These are phyloP conservation scores for Lampris incognitus DNA, from an alignment of 2,113 vertebrate species.

Conservation along the genomic window DNA sequence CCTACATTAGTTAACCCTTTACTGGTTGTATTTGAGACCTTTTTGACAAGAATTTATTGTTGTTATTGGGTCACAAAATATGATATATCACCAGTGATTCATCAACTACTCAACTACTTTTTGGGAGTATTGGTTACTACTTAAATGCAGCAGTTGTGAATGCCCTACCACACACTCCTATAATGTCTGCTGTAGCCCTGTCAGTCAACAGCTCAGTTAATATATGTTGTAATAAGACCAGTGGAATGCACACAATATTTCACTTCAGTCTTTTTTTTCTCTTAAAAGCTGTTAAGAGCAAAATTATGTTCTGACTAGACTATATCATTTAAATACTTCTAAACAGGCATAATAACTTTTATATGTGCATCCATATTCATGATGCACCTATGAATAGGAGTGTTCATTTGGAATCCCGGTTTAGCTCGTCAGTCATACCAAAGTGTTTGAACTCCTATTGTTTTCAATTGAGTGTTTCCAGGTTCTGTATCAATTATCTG, in stretches of 20 bases:
- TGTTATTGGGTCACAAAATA: too few species aligned
- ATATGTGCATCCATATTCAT: slow-evolving; percentile 52
- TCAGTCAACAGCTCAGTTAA: slow-evolving; percentile 32
- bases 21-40: too few species aligned
- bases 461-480: slow-evolving; percentile 4
- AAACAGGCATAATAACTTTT: slow-evolving; percentile 42
- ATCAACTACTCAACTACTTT: too few species aligned
- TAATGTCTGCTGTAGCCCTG: slow-evolving; percentile 1
- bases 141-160: too few species aligned
- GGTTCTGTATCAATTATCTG: slow-evolving; percentile 9
- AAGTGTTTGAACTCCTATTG: background rate
- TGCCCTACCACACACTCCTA: too few species aligned
- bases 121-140: too few species aligned
- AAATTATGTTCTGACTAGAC: slow-evolving; percentile 62
- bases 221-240: slow-evolving; percentile 36
- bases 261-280: background rate
- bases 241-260: slow-evolving; percentile 37
- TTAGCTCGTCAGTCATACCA: slow-evolving; percentile 1
- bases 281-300: slow-evolving; percentile 60
- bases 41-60: too few species aligned
- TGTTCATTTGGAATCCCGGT: slow-evolving; percentile 1
- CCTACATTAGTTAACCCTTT: too few species aligned
- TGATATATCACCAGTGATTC: too few species aligned
- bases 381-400: slow-evolving; percentile 42
- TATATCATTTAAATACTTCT: slow-evolving; percentile 35